Conservation (phyloP, 2,888 invertebrate species). For the Eubasilissa splendida region DNA sequence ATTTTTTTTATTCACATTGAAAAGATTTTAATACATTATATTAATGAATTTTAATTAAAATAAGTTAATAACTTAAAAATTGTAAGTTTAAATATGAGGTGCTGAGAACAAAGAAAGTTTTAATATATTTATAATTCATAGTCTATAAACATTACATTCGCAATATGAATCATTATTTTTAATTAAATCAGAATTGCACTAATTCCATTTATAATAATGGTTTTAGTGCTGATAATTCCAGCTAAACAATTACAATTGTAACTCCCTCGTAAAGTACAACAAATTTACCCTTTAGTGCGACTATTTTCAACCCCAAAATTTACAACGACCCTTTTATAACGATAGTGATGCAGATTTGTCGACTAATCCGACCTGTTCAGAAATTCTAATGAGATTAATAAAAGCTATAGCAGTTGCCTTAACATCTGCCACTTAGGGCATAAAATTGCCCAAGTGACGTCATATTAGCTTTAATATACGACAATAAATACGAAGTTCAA, state of each 20-base stretch:
- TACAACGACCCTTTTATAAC: constrained; percentile 6
- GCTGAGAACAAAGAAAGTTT: no score
- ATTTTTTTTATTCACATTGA: no score
- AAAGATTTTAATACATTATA: no score
- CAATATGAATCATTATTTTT: no score
- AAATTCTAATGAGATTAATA: constrained; percentile 36
- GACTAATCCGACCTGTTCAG: constrained; percentile 33
- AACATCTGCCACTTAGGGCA: constrained; percentile 23
- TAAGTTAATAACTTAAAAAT: no score
- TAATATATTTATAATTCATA: no score
- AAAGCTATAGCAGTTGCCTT: constrained; percentile 29
- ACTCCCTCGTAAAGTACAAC: no score
- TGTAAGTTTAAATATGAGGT: no score
- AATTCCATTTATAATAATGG: constrained; percentile 15
- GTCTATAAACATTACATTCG: no score
- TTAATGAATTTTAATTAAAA: no score
- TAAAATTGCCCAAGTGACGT: constrained; percentile 32
- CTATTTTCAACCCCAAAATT: background rate
- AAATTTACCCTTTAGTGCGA: constrained; percentile 3
- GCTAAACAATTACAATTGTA: constrained; percentile 5
- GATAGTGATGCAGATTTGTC: constrained; percentile 2
- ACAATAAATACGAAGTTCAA: constrained; percentile 9
- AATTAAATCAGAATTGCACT: constrained; percentile 6
- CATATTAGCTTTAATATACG: constrained; percentile 29
- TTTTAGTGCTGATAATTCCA: constrained; percentile 9